Evolutionary conservation across 2,113 vertebrate species (phyloP).

Genomic region (Casuarius casuarius): DNA sequence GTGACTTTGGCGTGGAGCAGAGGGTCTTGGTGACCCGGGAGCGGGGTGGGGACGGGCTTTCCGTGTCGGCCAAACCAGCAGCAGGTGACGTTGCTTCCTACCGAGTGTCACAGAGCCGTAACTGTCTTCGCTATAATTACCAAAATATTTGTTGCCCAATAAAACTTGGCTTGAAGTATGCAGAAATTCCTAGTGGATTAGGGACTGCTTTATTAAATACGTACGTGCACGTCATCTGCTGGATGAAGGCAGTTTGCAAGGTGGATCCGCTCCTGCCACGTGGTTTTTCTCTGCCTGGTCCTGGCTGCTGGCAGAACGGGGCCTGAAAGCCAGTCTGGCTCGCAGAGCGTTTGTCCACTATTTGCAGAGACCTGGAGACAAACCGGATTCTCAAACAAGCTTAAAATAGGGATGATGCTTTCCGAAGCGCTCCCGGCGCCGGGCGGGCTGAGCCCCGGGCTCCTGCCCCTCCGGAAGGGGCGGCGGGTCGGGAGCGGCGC

Average conservation of each 20-base stretch:
- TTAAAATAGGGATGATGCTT: background rate
- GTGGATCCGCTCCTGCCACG: accelerated
- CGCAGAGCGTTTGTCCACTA: background rate
- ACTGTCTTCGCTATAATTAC: background rate
- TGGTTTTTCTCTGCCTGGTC: background rate
- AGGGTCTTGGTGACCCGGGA: background rate
- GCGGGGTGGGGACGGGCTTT: accelerated
- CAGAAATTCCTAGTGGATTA: background rate
- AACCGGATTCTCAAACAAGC: background rate
- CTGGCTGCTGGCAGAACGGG: background rate
- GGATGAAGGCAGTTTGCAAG: background rate
- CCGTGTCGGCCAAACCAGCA: background rate
- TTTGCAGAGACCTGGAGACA: background rate
- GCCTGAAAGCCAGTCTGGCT: background rate
- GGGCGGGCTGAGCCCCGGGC: background rate
- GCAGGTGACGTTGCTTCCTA: background rate
- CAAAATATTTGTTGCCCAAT: background rate
- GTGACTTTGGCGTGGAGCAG: background rate
- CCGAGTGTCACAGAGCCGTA: background rate
- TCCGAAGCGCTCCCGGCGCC: background rate
- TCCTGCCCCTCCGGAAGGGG: background rate
- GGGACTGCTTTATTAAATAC: background rate
- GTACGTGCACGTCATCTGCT: accelerated
- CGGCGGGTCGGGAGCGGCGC: too few relatives aligned
- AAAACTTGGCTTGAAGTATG: background rate